These are phyloP conservation scores for Chaenocephalus aceratus DNA, from an alignment of 2,113 vertebrate genomes.

Conservation along the genomic window DNA sequence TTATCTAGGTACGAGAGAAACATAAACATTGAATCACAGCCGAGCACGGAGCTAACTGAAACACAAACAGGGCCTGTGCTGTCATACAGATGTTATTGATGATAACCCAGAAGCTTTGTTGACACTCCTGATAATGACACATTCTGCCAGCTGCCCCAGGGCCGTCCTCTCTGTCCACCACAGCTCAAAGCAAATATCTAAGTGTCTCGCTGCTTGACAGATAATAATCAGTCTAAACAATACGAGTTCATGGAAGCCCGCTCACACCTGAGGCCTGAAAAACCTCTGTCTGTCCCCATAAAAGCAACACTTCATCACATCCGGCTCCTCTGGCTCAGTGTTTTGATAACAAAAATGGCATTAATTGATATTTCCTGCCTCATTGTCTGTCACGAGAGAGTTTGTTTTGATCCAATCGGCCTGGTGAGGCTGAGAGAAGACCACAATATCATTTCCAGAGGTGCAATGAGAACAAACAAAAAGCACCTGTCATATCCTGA, in stretches of 20 bases:
- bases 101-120: constrained; percentile 69
- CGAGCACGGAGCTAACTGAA: constrained; percentile 36
- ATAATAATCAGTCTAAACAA: constrained; percentile 66
- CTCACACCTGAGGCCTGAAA: constrained; percentile 59
- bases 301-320: constrained; percentile 39
- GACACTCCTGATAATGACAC: constrained; percentile 69
- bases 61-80: constrained; percentile 39
- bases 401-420: not conserved
- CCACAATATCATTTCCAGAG: not conserved
- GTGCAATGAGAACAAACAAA: constrained; percentile 25
- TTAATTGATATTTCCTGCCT: constrained; percentile 13
- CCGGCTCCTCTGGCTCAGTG: constrained; percentile 4
- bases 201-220: constrained; percentile 61
- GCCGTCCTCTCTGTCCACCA: constrained; percentile 41
- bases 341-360: constrained; percentile 28
- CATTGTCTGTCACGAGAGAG: constrained; percentile 5
- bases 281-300: constrained; percentile 23
- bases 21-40: constrained; percentile 56
- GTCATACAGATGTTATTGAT: constrained; percentile 64
- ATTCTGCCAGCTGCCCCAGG: constrained; percentile 53
- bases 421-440: not conserved
- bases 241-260: constrained; percentile 38
- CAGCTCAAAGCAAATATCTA: constrained; percentile 68
- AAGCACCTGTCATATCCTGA: constrained; percentile 52
- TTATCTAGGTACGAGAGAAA: constrained; percentile 53